Evolutionary conservation across 2,888 invertebrate genomes (phyloP).

Genomic region (Diabrotica balteata): DNA sequence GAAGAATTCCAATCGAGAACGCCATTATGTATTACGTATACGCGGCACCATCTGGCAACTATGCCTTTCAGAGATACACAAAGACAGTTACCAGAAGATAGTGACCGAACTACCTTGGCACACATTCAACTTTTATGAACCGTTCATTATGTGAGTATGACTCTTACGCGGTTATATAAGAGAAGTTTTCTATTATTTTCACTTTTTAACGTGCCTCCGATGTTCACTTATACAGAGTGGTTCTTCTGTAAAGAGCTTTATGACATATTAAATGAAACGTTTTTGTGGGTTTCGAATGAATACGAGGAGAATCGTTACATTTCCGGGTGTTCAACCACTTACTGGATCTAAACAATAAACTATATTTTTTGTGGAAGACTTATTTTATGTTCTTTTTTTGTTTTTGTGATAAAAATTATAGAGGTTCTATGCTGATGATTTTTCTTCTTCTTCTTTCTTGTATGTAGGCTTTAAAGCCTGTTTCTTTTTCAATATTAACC

Average conservation of each 20-base stretch:
- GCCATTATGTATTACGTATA: constrained; percentile 11
- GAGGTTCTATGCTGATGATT: no score
- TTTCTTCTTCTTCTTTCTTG: no score
- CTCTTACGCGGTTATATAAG: constrained; percentile 58
- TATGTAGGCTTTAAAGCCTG: no score
- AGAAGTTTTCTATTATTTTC: constrained; percentile 60
- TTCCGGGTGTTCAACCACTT: no score
- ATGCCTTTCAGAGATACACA: constrained; percentile 26
- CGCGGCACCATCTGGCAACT: constrained; percentile 16
- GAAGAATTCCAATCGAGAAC: neutral
- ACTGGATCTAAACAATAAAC: no score
- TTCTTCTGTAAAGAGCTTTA: neutral
- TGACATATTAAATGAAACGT: no score
- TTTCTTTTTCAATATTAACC: no score
- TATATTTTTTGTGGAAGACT: no score
- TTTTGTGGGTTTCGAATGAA: no score
- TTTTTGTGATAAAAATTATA: no score
- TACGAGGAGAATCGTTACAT: no score
- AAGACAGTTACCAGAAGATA: constrained; percentile 35
- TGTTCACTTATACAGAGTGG: constrained; percentile 27
- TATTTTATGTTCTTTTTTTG: no score
- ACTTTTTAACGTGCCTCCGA: constrained; percentile 56
- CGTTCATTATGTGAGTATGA: constrained; percentile 56
- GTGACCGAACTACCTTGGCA: constrained; percentile 58
- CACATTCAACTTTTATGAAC: constrained; percentile 53